Conservation (phyloP, 2,797 vertebrate genomes). For the Epinephelus coioides region DNA sequence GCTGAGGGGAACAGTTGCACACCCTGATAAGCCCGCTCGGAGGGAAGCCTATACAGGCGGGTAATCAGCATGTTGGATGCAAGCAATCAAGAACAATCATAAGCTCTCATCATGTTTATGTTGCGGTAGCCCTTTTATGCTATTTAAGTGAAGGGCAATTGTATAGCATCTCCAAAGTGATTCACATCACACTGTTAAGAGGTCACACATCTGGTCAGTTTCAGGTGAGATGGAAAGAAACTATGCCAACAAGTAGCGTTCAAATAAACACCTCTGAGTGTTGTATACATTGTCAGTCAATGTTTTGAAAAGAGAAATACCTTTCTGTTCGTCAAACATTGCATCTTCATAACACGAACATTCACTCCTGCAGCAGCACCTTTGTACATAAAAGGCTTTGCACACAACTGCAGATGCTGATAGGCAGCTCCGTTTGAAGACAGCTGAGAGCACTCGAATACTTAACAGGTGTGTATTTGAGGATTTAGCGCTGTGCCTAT, state of each 20-base stretch:
- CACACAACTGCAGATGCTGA: slow-evolving; percentile 39
- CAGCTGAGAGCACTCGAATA: slow-evolving; percentile 41
- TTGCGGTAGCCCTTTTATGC: slow-evolving; percentile 40
- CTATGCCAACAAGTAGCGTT: not conserved
- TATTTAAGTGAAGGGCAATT: slow-evolving; percentile 47
- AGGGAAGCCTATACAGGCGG: slow-evolving; percentile 75
- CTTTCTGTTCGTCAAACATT: not conserved
- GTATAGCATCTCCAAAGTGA: slow-evolving; percentile 18
- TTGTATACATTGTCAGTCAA: not conserved
- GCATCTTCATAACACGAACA: slow-evolving; percentile 19
- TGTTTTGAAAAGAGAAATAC: slow-evolving; percentile 13
- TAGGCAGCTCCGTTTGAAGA: slow-evolving; percentile 41
- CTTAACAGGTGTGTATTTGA: slow-evolving; percentile 66
- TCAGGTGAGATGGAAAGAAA: slow-evolving; percentile 20
- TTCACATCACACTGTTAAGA: not conserved
- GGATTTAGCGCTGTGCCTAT: slow-evolving; percentile 52
- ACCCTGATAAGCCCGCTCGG: slow-evolving; percentile 82
- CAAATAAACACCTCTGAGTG: not conserved
- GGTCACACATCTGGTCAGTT: not conserved
- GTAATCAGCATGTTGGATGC: slow-evolving; percentile 80
- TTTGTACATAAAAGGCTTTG: slow-evolving; percentile 31
- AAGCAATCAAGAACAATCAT: slow-evolving; percentile 85
- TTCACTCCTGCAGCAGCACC: not conserved
- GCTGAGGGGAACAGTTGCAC: slow-evolving; percentile 74
- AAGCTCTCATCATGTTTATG: slow-evolving; percentile 77